Evolutionary conservation across 2,797 vertebrate species (phyloP).

Genomic region (Acestrorhynchus altus): DNA sequence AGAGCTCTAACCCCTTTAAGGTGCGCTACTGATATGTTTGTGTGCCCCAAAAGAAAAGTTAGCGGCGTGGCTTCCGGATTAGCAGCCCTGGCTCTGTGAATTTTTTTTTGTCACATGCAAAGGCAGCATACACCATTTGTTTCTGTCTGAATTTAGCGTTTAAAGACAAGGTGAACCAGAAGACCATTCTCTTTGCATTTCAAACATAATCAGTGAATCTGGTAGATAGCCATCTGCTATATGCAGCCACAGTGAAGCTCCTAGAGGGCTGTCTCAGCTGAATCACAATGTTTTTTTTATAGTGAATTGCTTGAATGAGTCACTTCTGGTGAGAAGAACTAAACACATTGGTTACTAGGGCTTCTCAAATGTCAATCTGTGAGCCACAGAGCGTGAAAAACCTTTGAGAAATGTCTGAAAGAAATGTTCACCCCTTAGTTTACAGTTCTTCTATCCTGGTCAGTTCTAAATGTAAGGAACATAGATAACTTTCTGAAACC

Average conservation of each 20-base stretch:
- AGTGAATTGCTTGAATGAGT: conserved; percentile 44
- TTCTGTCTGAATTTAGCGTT: neutral
- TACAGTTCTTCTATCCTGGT: neutral
- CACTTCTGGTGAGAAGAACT: conserved; percentile 34
- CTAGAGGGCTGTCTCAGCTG: conserved; percentile 49
- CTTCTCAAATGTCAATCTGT: neutral
- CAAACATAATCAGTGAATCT: conserved; percentile 4
- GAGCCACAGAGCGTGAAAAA: neutral
- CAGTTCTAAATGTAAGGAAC: neutral
- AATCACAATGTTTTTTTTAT: conserved; percentile 32
- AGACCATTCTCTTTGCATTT: neutral
- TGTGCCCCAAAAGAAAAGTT: neutral
- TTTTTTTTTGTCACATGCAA: no score
- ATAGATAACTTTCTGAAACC: neutral
- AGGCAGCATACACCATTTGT: neutral
- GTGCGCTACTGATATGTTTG: neutral
- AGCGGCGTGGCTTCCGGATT: neutral
- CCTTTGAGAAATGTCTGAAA: neutral
- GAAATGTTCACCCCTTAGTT: neutral
- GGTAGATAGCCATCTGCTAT: conserved; percentile 13
- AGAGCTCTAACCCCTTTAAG: neutral
- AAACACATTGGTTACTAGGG: conserved; percentile 40
- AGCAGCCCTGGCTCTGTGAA: neutral
- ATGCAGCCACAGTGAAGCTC: conserved; percentile 26
- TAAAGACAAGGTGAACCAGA: neutral